Evolutionary conservation across 1,140 invertebrate genomes (phyloP).

Genomic region (Plectrocnemia conspersa): DNA sequence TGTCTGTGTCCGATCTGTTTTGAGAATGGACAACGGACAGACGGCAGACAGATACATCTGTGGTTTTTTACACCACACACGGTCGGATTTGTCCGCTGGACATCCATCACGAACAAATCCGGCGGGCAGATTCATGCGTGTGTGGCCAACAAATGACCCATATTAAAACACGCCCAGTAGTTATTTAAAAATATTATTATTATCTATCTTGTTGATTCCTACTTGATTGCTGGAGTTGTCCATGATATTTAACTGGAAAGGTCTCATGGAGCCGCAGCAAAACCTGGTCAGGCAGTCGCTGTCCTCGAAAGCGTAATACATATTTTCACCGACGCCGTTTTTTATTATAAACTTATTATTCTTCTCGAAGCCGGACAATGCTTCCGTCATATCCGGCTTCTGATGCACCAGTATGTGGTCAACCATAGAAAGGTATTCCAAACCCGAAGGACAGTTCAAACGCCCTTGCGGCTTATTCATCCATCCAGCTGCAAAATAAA

Average conservation of each 20-base stretch:
- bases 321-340: conserved; percentile 70
- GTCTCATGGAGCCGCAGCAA: conserved; percentile 69
- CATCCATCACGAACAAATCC: no score
- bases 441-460: conserved; percentile 79
- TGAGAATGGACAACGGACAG: no score
- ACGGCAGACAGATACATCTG: no score
- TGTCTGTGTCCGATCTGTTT: no score
- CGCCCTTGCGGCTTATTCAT: conserved; percentile 68
- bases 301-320: conserved; percentile 81
- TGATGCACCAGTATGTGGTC: conserved; percentile 85
- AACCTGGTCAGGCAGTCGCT: conserved; percentile 72
- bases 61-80: no score
- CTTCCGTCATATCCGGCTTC: conserved; percentile 80
- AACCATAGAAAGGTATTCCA: conserved; percentile 89
- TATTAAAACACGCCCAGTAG: no score
- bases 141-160: no score
- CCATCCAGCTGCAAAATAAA: conserved; percentile 65
- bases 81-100: no score
- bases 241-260: conserved; percentile 81
- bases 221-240: conserved; percentile 75
- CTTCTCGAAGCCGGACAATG: conserved; percentile 80
- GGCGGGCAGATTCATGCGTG: no score
- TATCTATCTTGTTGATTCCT: no score
- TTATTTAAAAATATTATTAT: no score
- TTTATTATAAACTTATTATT: conserved; percentile 82